Conservation (phyloP, 2,888 invertebrate genomes). For the Drosophila robusta region DNA sequence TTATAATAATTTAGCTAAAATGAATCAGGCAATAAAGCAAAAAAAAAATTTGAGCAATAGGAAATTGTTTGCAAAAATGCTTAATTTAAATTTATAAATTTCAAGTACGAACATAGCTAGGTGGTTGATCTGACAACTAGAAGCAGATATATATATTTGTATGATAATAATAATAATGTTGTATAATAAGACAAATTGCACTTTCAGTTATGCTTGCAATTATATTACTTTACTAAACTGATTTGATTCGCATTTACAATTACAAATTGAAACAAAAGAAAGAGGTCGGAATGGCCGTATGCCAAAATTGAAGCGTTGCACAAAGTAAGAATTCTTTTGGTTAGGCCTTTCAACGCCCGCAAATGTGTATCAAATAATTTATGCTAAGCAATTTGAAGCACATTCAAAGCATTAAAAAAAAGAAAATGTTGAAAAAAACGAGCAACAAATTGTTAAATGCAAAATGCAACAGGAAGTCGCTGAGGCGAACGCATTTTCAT, state of each 20-base stretch:
- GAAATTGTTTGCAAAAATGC: background rate
- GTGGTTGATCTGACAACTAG: slow-evolving; percentile 2
- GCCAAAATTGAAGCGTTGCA: slow-evolving; percentile 28
- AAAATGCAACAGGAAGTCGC: slow-evolving; percentile 69
- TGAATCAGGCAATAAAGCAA: slow-evolving; percentile 2
- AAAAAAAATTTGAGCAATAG: background rate
- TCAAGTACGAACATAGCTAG: background rate
- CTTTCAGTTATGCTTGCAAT: slow-evolving; percentile 42
- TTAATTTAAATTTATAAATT: background rate
- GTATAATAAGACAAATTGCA: slow-evolving; percentile 30
- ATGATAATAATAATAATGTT: background rate
- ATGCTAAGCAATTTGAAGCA: slow-evolving; percentile 58
- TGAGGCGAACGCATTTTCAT: slow-evolving; percentile 78
- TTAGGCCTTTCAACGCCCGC: slow-evolving; percentile 60
- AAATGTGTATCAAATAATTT: slow-evolving; percentile 56
- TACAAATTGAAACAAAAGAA: background rate
- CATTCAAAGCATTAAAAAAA: background rate
- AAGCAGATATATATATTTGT: background rate
- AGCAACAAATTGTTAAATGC: slow-evolving; percentile 11
- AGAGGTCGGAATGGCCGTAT: slow-evolving; percentile 14
- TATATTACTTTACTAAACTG: slow-evolving; percentile 42
- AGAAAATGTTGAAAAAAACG: background rate
- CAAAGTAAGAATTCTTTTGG: slow-evolving; percentile 37
- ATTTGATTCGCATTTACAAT: slow-evolving; percentile 14
- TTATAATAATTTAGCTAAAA: background rate